A percentile compares a stretch with the other conserved stretches of the same genome.
phyloP scores from a whole-genome alignment of 1,140 invertebrate species.

The Drosophila sechellia region DNA sequence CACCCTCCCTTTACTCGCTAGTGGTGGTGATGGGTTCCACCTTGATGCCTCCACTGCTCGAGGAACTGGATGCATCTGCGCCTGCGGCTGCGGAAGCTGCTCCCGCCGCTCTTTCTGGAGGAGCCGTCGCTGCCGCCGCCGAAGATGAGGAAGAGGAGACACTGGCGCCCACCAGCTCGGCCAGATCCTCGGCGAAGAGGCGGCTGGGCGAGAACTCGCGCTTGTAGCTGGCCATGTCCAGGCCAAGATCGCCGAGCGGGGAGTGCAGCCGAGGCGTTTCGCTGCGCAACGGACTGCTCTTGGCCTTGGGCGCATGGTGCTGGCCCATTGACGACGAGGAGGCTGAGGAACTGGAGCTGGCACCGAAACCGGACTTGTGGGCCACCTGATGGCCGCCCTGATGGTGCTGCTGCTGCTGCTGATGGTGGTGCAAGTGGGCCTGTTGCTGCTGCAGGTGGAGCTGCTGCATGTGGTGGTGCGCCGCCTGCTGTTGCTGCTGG shows the following conservation, averaged over 20 bases:
- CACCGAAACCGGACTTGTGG: slow-evolving; percentile 71
- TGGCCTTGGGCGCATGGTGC: slow-evolving; percentile 54
- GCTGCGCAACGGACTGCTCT: slow-evolving; percentile 86
- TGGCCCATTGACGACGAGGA: slow-evolving; percentile 26
- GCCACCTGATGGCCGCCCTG: slow-evolving; percentile 32
- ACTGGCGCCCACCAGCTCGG: slow-evolving; percentile 70
- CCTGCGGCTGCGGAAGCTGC: slow-evolving; percentile 8
- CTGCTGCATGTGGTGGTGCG: slow-evolving; percentile 62
- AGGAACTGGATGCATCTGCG: slow-evolving; percentile 28
- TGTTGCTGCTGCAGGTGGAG: slow-evolving; percentile 77
- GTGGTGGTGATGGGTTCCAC: slow-evolving; percentile 86
- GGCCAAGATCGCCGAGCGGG: slow-evolving; percentile 86
- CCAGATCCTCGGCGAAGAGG: slow-evolving; percentile 87
- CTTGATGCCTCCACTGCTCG: slow-evolving; percentile 79
- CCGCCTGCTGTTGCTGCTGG: slow-evolving; percentile 75
- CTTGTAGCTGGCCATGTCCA: slow-evolving; percentile 89
- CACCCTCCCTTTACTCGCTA: slow-evolving; percentile 59
- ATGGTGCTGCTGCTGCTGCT: slow-evolving; percentile 71
- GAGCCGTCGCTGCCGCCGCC: slow-evolving; percentile 17
- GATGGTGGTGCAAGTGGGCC: slow-evolving; percentile 2
- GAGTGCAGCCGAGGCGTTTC: slow-evolving; percentile 86
- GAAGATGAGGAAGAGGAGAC: slow-evolving; percentile 54
- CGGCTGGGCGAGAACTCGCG: slow-evolving; percentile 87
- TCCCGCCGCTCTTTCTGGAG: slow-evolving; percentile 7
- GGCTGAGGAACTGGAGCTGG: slow-evolving; percentile 62